Percentiles rank a stretch among this genome's conserved stretches.
Evolutionary conservation across 2,797 vertebrate genomes (phyloP).

Genomic region (Amazona ochrocephala): DNA sequence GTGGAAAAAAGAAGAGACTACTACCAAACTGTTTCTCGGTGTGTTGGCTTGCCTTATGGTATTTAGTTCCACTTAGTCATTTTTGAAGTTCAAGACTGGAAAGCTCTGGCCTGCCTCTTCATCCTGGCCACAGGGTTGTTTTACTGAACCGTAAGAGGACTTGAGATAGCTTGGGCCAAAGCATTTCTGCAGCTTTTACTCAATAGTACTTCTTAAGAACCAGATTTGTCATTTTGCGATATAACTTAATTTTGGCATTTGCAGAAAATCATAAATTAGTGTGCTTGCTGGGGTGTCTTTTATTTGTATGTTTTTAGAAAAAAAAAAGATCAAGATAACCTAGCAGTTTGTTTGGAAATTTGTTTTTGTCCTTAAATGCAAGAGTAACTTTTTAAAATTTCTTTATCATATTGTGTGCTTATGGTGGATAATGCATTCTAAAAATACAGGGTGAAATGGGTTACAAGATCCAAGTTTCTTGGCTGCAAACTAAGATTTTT

Average conservation of each 20-base stretch:
- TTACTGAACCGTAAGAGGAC: not conserved
- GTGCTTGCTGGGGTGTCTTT: not conserved
- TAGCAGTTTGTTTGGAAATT: not conserved
- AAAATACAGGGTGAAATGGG: not conserved
- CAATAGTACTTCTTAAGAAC: not conserved
- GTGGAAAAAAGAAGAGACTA: not conserved
- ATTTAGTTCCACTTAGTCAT: fast-evolving
- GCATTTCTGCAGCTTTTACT: not conserved
- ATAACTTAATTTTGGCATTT: not conserved
- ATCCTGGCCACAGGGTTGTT: not conserved
- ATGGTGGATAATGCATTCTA: not conserved
- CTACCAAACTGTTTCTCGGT: not conserved
- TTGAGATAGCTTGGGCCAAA: not conserved
- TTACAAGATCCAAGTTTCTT: not conserved
- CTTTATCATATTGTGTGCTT: not conserved
- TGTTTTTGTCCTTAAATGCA: not conserved
- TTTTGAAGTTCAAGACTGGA: not conserved
- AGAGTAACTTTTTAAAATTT: not conserved
- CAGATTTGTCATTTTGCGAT: not conserved
- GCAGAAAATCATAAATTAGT: not conserved
- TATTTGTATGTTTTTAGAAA: fast-evolving
- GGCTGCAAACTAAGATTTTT: not conserved
- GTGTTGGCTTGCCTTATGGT: not conserved
- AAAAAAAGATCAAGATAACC: not conserved
- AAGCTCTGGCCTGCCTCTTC: not conserved